Evolutionary conservation across 30 jellyfish, hydroid and myxozoan species (phyloP).

Genomic region (Pseudorhiza aurosa): DNA sequence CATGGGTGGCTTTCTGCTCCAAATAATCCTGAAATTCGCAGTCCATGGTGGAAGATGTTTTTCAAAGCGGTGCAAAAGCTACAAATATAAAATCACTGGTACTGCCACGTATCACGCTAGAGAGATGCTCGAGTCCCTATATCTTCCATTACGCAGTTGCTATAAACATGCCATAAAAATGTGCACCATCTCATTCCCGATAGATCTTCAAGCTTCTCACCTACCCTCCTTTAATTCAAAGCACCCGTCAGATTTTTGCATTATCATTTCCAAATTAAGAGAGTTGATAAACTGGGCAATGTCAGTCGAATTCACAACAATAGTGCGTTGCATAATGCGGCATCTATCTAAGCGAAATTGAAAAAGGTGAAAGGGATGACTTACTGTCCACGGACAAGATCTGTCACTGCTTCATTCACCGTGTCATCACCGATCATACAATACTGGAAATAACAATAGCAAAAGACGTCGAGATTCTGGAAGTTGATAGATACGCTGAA

Average conservation of each 20-base stretch:
- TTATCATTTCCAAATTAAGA: neutral
- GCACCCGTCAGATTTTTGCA: neutral
- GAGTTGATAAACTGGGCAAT: too few relatives aligned
- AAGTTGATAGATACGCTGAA: neutral
- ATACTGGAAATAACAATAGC: constrained; percentile 68
- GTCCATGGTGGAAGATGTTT: constrained; percentile 79
- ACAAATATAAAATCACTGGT: neutral
- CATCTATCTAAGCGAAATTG: too few relatives aligned
- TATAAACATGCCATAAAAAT: too few relatives aligned
- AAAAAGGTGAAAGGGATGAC: too few relatives aligned
- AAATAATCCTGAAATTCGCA: constrained; percentile 44
- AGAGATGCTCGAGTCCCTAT: too few relatives aligned
- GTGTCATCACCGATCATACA: constrained; percentile 94
- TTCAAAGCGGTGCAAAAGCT: constrained; percentile 83
- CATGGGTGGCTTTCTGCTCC: constrained; percentile 90
- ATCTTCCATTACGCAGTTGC: too few relatives aligned
- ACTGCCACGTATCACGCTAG: too few relatives aligned
- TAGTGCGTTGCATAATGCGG: too few relatives aligned
- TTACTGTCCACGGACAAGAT: constrained; percentile 96
- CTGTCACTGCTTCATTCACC: constrained; percentile 91
- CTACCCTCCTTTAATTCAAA: neutral
- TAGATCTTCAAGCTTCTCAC: neutral
- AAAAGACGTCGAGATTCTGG: neutral
- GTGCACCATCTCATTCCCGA: too few relatives aligned
- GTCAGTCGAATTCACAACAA: too few relatives aligned